Evolutionary conservation across 64 coral and sea anemone species (phyloP).

Genomic region (Montipora sp.): DNA sequence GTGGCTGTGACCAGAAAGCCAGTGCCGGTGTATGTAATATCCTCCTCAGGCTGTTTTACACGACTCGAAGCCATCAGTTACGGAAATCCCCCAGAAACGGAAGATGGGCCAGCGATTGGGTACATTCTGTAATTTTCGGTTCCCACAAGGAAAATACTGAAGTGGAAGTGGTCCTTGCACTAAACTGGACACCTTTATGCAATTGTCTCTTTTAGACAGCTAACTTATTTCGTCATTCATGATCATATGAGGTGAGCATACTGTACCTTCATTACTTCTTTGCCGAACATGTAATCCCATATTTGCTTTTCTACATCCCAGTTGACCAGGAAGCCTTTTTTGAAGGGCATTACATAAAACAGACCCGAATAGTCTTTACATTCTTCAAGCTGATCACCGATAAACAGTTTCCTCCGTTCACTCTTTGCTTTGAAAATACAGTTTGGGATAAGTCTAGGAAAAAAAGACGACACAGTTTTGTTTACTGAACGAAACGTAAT

Average conservation of each 20-base stretch:
- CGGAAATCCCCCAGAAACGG: too few relatives aligned
- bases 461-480: background rate
- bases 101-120: too few relatives aligned
- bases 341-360: conserved; percentile 91
- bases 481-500: background rate
- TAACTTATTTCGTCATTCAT: too few relatives aligned
- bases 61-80: too few relatives aligned
- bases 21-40: too few relatives aligned
- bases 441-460: conserved; percentile 87
- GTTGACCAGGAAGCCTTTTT: conserved; percentile 94
- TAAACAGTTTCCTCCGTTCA: conserved; percentile 87
- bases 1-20: too few relatives aligned
- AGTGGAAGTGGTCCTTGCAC: too few relatives aligned
- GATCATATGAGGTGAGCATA: background rate
- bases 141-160: too few relatives aligned
- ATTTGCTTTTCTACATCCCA: conserved; percentile 98
- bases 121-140: too few relatives aligned
- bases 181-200: too few relatives aligned
- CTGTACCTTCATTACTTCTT: conserved; percentile 89
- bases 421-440: conserved; percentile 97
- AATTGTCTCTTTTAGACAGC: too few relatives aligned
- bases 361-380: conserved; percentile 97
- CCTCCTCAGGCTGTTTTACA: too few relatives aligned
- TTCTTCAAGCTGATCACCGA: conserved; percentile 94
- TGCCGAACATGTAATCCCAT: conserved; percentile 98